Conservation (phyloP, 2,888 invertebrate species). For the Plutella xylostella region DNA sequence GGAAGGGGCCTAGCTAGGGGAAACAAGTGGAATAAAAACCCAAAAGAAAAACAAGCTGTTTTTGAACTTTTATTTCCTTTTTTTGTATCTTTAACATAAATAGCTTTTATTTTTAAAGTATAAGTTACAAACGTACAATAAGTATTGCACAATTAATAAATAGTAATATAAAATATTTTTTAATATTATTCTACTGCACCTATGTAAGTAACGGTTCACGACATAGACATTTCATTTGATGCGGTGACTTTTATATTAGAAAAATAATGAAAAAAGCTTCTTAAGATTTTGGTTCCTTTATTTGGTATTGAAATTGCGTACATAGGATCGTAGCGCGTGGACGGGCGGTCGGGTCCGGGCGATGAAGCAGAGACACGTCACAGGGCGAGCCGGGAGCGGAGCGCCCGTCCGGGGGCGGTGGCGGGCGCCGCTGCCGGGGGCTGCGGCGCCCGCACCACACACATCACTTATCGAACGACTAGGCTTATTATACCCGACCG, state of each 20-base stretch:
- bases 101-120: conserved; percentile 68
- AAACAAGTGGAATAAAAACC: background rate
- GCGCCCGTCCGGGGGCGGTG: conserved; percentile 50
- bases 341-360: conserved; percentile 52
- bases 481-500: conserved; percentile 65
- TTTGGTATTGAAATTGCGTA: conserved; percentile 43
- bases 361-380: conserved; percentile 53
- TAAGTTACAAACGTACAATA: conserved; percentile 66
- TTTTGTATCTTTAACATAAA: conserved; percentile 68
- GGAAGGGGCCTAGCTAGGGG: background rate
- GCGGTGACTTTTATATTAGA: conserved; percentile 51
- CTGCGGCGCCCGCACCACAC: conserved; percentile 23
- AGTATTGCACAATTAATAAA: conserved; percentile 58
- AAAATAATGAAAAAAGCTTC: conserved; percentile 61
- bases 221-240: conserved; percentile 23
- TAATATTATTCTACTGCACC: conserved; percentile 55
- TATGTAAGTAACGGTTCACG: conserved; percentile 35
- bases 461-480: conserved; percentile 61
- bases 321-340: conserved; percentile 28
- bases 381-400: conserved; percentile 57
- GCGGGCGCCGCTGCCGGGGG: conserved; percentile 24
- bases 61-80: conserved; percentile 67
- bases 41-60: conserved; percentile 34
- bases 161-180: conserved; percentile 61
- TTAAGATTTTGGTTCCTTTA: conserved; percentile 59